Conservation (phyloP, 2,113 vertebrate species). For the Sigmodon hispidus region DNA sequence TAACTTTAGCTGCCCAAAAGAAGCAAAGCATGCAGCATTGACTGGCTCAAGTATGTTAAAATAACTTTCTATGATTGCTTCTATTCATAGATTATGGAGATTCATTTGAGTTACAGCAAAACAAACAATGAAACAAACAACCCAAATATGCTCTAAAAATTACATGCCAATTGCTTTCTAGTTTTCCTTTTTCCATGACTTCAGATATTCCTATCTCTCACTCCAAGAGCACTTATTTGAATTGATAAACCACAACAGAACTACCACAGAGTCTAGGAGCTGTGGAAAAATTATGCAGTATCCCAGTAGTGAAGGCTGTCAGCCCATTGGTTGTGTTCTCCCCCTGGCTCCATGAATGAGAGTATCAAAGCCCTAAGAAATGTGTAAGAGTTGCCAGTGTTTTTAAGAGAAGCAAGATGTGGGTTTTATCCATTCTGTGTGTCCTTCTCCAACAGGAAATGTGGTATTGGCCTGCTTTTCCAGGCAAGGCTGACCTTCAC, state of each 20-base stretch:
- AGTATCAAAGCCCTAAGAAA: neutral
- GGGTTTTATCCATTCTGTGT: neutral
- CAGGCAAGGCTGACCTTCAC: neutral
- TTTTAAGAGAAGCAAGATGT: neutral
- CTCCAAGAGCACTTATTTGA: neutral
- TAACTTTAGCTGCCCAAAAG: neutral
- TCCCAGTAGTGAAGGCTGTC: too few relatives aligned
- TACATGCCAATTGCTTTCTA: neutral
- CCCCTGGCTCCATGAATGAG: neutral
- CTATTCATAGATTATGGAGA: neutral
- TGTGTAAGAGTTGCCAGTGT: neutral
- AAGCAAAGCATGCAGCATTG: neutral
- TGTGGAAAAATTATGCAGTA: neutral
- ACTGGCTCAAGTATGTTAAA: neutral
- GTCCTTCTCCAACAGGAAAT: neutral
- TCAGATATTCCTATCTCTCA: neutral
- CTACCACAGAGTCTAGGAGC: neutral
- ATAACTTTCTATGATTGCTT: neutral
- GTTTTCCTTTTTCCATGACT: neutral
- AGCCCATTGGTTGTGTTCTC: neutral
- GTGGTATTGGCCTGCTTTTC: neutral
- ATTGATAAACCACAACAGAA: neutral
- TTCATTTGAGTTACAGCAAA: neutral
- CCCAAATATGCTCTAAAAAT: neutral
- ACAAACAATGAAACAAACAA: neutral